Base-by-base conservation (phyloP, 2,113 vertebrate genomes). In the Brachionichthys hirsutus region DNA sequence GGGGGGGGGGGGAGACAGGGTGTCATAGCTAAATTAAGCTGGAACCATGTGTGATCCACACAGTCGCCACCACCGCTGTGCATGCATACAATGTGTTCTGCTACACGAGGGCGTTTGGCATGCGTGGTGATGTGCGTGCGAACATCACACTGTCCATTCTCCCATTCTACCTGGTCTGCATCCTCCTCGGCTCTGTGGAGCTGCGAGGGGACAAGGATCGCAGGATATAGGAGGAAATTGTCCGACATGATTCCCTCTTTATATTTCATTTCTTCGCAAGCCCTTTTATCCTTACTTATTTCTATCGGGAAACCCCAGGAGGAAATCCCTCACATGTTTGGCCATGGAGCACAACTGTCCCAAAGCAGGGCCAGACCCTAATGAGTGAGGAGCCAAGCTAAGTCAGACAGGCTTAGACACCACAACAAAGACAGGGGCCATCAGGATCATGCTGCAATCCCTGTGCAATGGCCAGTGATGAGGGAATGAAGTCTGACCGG, bases 241-340 rank as follows among this genome's bases (percentile, higher is more conserved):
- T 82, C 64, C 56, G 20, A 60, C 65, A 75, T 78, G 81, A 86
- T 74, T 87, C 68, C 44, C 47, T 85, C 74, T 86, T 85, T 81
- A 76, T 74, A 85, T 89, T 67, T 87, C 70, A 88, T 89, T 88
- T 89, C 85, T 87, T 66, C 53, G 36, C 64, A 85, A 88, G 85
- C 65, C 81, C 58, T 65, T 83, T 87, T 66, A 85, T 83, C 74
- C 75, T 49, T 43, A 11, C 47, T 41, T 56, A 44, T 66, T 68
- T 83, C 42, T 58, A 52, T 55, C 53, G 62, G 74, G 80, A 87
- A 78, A 77, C 55, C 58, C 75, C 65, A 52, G 58, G 65, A 89
- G 87, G 87, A 86, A 89, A 90, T 89, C 88, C 83, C 82, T 78
- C 77, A 71, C 75, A 62, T 89, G 85, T 89, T 86, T 82, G 73